phyloP scores from a whole-genome alignment of 2,113 vertebrate species.

The Prunella fulvescens region DNA sequence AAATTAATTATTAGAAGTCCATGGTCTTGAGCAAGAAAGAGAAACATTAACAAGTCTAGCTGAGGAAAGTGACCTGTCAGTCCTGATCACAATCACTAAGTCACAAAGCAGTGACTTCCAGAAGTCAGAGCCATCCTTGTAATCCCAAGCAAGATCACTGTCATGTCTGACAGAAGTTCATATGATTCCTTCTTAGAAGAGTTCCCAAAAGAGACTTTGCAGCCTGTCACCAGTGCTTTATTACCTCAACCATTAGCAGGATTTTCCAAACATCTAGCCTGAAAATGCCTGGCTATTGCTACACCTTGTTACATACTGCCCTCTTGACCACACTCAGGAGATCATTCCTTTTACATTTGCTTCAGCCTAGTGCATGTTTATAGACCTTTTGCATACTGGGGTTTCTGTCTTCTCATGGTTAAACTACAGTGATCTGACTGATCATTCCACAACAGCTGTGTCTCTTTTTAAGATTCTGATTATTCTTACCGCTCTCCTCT shows the following conservation, averaged over 20 bases:
- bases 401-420: neutral
- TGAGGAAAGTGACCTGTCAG: neutral
- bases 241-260: neutral
- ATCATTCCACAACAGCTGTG: neutral
- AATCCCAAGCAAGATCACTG: neutral
- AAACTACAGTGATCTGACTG: neutral
- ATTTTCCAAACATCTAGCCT: neutral
- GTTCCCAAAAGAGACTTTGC: neutral
- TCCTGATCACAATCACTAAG: neutral
- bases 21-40: neutral
- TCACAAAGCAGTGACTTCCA: neutral
- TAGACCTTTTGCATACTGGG: neutral
- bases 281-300: neutral
- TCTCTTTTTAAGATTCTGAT: neutral
- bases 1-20: neutral
- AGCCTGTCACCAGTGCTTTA: neutral
- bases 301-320: neutral
- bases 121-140: neutral
- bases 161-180: neutral
- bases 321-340: neutral
- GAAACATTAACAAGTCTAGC: neutral
- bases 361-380: neutral
- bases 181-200: neutral
- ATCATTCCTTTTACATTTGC: neutral
- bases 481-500: neutral